Conservation (phyloP, 2,797 vertebrate genomes). For the Muscicapa comitata region DNA sequence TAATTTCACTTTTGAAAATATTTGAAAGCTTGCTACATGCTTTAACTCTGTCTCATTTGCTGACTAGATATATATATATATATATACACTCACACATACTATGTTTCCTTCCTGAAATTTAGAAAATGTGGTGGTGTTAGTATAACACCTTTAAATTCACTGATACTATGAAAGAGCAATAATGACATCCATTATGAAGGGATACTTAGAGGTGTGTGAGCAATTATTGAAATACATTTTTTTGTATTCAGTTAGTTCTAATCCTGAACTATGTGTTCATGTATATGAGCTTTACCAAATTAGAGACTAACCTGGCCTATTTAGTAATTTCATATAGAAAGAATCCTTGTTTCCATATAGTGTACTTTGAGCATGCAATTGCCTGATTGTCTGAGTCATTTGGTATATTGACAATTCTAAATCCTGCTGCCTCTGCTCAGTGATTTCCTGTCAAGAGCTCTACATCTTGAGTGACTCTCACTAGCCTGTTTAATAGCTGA, state of each 20-base stretch:
- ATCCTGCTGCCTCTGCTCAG: neutral
- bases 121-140: neutral
- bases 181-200: neutral
- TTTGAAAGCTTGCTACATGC: neutral
- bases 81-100: neutral
- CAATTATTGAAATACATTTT: fast-evolving
- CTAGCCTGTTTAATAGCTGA: neutral
- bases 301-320: neutral
- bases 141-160: neutral
- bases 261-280: neutral
- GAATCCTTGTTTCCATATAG: neutral
- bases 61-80: neutral
- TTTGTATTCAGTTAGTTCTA: neutral
- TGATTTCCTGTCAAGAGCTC: fast-evolving
- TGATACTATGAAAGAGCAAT: neutral
- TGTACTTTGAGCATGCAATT: neutral
- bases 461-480: neutral
- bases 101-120: neutral
- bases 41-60: neutral
- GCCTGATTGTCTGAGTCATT: neutral
- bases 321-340: neutral
- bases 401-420: neutral
- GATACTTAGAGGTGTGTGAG: neutral
- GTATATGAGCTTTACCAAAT: neutral
- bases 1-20: neutral